Percentiles rank a stretch among this genome's conserved stretches.
These are phyloP conservation scores for Streptopelia turtur DNA, from an alignment of 2,797 vertebrate species.

Conservation along the genomic window DNA sequence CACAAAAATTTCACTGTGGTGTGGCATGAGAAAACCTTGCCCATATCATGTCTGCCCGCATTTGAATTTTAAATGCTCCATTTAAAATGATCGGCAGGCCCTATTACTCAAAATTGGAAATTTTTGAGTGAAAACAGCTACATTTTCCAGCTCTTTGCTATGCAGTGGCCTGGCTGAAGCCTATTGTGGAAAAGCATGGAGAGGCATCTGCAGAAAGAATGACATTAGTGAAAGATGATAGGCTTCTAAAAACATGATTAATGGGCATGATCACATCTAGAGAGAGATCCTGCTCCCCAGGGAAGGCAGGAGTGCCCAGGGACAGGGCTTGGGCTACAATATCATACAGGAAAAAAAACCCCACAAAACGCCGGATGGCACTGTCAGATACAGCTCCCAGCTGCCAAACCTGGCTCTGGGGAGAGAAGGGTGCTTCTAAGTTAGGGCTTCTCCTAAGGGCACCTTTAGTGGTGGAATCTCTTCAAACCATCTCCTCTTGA, in stretches of 20 bases:
- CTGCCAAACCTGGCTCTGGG: background rate
- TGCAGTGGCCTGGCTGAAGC: background rate
- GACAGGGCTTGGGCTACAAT: background rate
- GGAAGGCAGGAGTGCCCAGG: background rate
- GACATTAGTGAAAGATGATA: background rate
- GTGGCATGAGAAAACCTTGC: background rate
- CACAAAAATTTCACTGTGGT: background rate
- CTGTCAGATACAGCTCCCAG: rapidly evolving
- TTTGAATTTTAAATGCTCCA: background rate
- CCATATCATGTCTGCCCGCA: background rate
- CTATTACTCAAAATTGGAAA: background rate
- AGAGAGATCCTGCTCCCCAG: rapidly evolving
- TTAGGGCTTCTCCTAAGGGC: background rate
- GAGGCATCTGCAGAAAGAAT: constrained; percentile 13
- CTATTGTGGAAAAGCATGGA: background rate
- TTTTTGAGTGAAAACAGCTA: background rate
- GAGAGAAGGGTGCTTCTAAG: rapidly evolving
- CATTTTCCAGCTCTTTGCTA: background rate
- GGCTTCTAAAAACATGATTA: background rate
- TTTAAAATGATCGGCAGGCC: background rate
- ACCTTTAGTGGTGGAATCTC: background rate
- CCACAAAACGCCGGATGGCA: background rate
- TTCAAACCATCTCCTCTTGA: background rate
- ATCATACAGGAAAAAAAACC: background rate
- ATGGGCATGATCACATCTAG: background rate